Evolutionary conservation across 1,140 invertebrate species (phyloP).

Genomic region (Plutomurus gul): DNA sequence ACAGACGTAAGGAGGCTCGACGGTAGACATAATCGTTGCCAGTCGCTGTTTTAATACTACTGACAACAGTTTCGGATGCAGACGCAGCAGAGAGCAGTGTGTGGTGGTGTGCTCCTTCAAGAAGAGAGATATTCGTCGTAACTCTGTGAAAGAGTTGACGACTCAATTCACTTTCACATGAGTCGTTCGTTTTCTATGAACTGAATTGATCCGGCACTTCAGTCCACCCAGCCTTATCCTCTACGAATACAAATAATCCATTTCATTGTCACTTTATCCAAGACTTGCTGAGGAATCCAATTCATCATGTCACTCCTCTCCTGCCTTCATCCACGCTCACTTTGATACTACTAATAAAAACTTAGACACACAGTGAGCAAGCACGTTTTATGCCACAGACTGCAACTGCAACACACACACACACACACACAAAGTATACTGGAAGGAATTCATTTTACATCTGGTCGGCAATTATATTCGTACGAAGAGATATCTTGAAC

Average conservation of each 20-base stretch:
- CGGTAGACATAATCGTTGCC: too few species aligned
- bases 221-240: constrained; percentile 25
- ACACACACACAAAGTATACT: too few species aligned
- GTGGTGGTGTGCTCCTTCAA: background rate
- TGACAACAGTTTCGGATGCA: too few species aligned
- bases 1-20: too few species aligned
- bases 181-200: constrained; percentile 24
- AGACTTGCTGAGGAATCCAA: constrained; percentile 6
- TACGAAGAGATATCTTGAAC: constrained; percentile 7
- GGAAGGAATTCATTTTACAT: too few species aligned
- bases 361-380: too few species aligned
- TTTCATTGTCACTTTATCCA: constrained; percentile 5
- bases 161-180: constrained; percentile 3
- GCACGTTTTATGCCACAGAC: too few species aligned
- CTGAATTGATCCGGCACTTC: constrained; percentile 18
- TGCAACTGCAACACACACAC: too few species aligned
- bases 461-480: constrained; percentile 2
- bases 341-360: too few species aligned
- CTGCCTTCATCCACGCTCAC: background rate
- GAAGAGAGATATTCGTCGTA: too few species aligned
- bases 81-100: background rate
- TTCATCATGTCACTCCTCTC: constrained; percentile 1
- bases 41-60: too few species aligned
- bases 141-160: too few species aligned
- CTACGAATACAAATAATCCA: constrained; percentile 21